Percentiles rank a stretch among this genome's conserved stretches.
These are phyloP conservation scores for Nesospiza acunhae DNA, from an alignment of 2,113 vertebrate genomes.

Conservation along the genomic window DNA sequence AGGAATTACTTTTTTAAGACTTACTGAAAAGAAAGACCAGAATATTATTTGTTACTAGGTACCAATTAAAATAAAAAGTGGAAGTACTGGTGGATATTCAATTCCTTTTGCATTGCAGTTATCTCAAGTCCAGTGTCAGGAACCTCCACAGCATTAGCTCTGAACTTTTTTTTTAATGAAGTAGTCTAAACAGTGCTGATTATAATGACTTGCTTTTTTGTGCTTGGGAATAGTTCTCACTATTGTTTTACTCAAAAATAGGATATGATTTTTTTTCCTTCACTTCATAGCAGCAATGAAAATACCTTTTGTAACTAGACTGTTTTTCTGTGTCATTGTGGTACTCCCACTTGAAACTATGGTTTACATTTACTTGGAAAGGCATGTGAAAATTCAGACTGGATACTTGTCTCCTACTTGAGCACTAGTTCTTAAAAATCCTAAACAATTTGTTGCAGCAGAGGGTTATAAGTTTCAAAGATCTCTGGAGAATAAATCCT, in stretches of 20 bases:
- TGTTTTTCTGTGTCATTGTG: background rate
- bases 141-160: background rate
- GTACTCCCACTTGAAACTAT: background rate
- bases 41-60: background rate
- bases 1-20: background rate
- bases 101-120: background rate
- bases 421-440: background rate
- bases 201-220: background rate
- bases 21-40: background rate
- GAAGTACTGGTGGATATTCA: background rate
- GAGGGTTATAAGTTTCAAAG: background rate
- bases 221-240: background rate
- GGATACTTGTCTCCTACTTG: background rate
- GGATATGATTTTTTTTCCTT: background rate
- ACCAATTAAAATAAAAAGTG: background rate
- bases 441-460: background rate
- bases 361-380: background rate
- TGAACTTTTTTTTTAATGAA: background rate
- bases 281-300: background rate
- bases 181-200: background rate
- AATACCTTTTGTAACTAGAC: background rate
- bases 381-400: background rate
- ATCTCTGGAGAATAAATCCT: background rate
- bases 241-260: background rate
- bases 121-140: background rate